Conservation (phyloP, 2,113 vertebrate genomes). For the Motacilla alba region DNA sequence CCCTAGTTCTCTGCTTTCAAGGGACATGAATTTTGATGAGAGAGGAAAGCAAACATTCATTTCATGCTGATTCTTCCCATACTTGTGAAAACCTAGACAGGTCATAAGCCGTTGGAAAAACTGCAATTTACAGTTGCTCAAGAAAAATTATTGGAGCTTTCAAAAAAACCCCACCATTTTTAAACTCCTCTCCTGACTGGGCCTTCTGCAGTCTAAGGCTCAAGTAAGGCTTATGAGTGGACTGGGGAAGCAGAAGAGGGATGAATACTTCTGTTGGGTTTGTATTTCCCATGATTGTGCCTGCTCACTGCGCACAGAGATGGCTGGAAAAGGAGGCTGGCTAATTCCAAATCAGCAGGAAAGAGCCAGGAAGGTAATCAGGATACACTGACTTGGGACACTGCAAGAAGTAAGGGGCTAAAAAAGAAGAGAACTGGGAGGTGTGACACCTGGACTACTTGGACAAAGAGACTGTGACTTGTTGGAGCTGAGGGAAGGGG, state of each 20-base stretch:
- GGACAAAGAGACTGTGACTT: background rate
- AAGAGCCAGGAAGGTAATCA: background rate
- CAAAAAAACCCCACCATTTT: background rate
- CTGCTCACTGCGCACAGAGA: background rate
- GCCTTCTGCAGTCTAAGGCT: background rate
- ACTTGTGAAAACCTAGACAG: constrained; percentile 1
- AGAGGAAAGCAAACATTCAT: background rate
- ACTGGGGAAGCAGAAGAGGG: background rate
- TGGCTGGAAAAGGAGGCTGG: background rate
- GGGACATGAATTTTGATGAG: constrained; percentile 19
- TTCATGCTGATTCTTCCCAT: constrained; percentile 5
- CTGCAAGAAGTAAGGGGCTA: background rate
- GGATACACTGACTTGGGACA: background rate
- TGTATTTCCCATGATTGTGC: background rate
- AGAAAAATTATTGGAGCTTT: background rate
- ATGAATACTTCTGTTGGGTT: background rate
- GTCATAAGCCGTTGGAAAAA: background rate
- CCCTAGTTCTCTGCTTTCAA: constrained; percentile 21
- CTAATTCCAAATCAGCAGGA: background rate
- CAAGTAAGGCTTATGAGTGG: background rate
- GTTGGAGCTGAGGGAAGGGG: background rate
- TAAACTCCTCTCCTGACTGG: background rate
- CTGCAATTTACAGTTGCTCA: background rate
- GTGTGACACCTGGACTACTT: background rate
- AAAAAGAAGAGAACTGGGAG: background rate